phyloP scores from a whole-genome alignment of 2,888 invertebrate genomes.

The Callyntrura guangdongensis region DNA sequence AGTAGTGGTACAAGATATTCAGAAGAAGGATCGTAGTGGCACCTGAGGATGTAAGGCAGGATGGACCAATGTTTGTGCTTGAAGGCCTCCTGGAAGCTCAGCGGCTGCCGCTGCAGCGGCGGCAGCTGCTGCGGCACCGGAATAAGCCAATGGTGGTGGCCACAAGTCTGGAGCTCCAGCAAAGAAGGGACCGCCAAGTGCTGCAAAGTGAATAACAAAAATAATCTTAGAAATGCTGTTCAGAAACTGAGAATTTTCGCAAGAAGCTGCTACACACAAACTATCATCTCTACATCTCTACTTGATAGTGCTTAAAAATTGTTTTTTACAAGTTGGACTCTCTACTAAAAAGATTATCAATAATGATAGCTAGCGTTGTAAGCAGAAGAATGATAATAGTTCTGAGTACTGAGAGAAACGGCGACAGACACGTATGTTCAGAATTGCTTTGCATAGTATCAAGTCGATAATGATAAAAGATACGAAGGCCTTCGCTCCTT shows the following conservation, averaged over 20 bases:
- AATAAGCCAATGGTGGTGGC: conserved; percentile 94
- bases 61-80: conserved; percentile 96
- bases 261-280: conserved; percentile 45
- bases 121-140: conserved; percentile 89
- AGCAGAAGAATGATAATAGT: neutral
- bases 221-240: conserved; percentile 3
- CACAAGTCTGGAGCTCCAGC: conserved; percentile 95
- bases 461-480: conserved; percentile 62
- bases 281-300: neutral
- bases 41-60: conserved; percentile 98
- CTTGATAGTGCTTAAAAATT: too few relatives aligned
- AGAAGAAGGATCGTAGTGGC: conserved; percentile 98
- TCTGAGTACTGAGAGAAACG: conserved; percentile 40
- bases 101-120: conserved; percentile 86
- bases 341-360: conserved; percentile 6
- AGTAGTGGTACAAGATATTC: conserved; percentile 86
- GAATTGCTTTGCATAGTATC: neutral
- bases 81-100: conserved; percentile 94
- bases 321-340: neutral
- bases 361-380: conserved; percentile 1
- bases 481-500: conserved; percentile 79
- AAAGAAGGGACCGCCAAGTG: conserved; percentile 84
- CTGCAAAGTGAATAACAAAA: conserved; percentile 62
- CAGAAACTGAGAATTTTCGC: conserved; percentile 12
- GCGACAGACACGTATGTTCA: conserved; percentile 46